Evolutionary conservation across 1,140 invertebrate genomes (phyloP).

Genomic region (Brachionus rubens): DNA sequence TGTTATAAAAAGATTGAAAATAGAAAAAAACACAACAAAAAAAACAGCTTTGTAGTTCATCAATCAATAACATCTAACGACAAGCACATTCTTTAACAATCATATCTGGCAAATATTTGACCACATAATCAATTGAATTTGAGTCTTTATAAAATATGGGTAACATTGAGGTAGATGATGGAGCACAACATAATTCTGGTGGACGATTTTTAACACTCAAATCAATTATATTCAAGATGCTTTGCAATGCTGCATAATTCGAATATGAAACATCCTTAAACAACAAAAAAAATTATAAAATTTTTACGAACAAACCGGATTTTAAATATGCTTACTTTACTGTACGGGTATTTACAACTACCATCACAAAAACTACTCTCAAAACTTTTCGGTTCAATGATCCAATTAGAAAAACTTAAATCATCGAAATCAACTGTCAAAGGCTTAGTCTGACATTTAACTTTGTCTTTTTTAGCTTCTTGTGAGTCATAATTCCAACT

Average conservation of each 20-base stretch:
- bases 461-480: background rate
- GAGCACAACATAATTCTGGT: conserved; percentile 4
- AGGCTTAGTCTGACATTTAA: conserved; percentile 6
- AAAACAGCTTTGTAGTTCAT: background rate
- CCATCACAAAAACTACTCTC: conserved; percentile 30
- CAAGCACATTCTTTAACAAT: conserved; percentile 38
- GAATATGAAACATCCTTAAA: background rate
- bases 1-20: background rate
- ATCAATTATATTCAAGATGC: conserved; percentile 28
- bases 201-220: conserved; percentile 19
- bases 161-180: conserved; percentile 5
- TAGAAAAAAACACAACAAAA: background rate
- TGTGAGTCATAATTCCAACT: conserved; percentile 3
- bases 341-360: conserved; percentile 27
- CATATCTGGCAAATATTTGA: conserved; percentile 45
- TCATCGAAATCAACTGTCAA: conserved; percentile 36
- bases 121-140: conserved; percentile 39
- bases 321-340: background rate
- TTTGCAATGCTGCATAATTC: conserved; percentile 35
- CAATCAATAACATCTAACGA: background rate
- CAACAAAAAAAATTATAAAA: background rate
- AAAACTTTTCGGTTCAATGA: conserved; percentile 38
- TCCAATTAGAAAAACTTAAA: conserved; percentile 42
- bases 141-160: conserved; percentile 30
- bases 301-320: background rate